phyloP scores from a whole-genome alignment of 2,797 vertebrate species.

The Danio kyathit region DNA sequence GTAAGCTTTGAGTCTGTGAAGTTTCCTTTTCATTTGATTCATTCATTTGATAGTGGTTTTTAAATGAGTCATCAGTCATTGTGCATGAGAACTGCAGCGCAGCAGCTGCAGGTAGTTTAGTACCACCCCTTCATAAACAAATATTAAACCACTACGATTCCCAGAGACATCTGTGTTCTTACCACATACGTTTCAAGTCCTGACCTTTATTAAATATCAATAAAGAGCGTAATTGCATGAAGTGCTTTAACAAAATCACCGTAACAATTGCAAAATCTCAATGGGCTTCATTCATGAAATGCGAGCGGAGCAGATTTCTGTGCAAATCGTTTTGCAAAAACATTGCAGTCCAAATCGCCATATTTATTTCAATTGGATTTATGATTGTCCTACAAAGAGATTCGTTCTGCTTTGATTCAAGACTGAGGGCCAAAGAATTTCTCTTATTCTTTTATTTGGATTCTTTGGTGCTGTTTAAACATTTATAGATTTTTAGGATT shows the following conservation, averaged over 20 bases:
- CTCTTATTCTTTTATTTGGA: not conserved
- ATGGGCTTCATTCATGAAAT: not conserved
- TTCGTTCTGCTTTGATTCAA: constrained; percentile 72
- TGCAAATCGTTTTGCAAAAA: constrained; percentile 1
- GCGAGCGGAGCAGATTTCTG: not conserved
- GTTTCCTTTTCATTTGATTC: constrained; percentile 35
- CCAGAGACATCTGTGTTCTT: constrained; percentile 27
- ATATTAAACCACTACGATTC: constrained; percentile 29
- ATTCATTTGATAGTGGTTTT: constrained; percentile 38
- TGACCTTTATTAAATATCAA: constrained; percentile 76
- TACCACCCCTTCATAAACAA: constrained; percentile 40
- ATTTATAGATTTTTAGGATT: too few species aligned
- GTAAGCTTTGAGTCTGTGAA: constrained; percentile 14
- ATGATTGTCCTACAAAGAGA: constrained; percentile 77
- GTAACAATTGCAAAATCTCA: constrained; percentile 78
- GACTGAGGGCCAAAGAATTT: not conserved
- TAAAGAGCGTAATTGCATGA: constrained; percentile 77
- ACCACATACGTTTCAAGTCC: constrained; percentile 62
- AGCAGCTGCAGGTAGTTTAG: constrained; percentile 39
- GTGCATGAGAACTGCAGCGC: constrained; percentile 29
- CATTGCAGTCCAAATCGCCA: not conserved
- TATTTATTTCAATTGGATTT: constrained; percentile 78
- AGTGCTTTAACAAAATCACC: constrained; percentile 74
- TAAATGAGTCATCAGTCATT: constrained; percentile 29
- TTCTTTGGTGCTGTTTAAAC: too few species aligned